These are phyloP conservation scores for Brachionus rotundiformis DNA, from an alignment of 1,140 invertebrate species.

Conservation along the genomic window DNA sequence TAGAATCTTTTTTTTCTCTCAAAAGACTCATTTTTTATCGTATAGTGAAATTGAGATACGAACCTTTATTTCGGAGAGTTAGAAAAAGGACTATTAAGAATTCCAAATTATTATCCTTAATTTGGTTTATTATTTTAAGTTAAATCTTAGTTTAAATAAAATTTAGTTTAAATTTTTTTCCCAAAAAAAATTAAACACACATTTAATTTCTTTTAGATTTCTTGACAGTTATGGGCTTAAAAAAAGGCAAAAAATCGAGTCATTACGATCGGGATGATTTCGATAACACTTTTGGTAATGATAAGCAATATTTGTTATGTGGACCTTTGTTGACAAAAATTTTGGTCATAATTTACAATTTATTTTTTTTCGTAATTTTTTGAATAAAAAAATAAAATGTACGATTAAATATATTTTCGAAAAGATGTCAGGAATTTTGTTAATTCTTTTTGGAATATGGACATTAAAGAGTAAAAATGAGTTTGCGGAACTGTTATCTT, in stretches of 20 bases:
- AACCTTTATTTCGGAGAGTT: not conserved
- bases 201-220: conserved; percentile 24
- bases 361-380: conserved; percentile 18
- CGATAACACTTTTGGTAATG: not conserved
- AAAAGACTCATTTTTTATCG: conserved; percentile 24
- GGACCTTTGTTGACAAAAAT: not conserved
- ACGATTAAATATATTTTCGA: not conserved
- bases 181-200: not conserved
- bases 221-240: not conserved
- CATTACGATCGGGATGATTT: not conserved
- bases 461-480: not conserved
- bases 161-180: not conserved
- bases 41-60: not conserved
- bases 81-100: not conserved
- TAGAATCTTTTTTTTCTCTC: not conserved
- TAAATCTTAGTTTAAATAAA: not conserved
- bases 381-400: not conserved
- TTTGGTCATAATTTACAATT: conserved; percentile 25
- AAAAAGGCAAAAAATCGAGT: conserved; percentile 20
- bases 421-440: conserved; percentile 28
- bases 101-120: conserved; percentile 2
- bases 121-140: not conserved
- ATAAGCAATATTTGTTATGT: conserved; percentile 31
- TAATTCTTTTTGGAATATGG: conserved; percentile 40
- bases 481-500: not conserved